Percentiles rank a stretch among this genome's conserved stretches.
These are phyloP conservation scores for Sorex fumeus DNA, from an alignment of 2,113 vertebrate species.

Conservation along the genomic window DNA sequence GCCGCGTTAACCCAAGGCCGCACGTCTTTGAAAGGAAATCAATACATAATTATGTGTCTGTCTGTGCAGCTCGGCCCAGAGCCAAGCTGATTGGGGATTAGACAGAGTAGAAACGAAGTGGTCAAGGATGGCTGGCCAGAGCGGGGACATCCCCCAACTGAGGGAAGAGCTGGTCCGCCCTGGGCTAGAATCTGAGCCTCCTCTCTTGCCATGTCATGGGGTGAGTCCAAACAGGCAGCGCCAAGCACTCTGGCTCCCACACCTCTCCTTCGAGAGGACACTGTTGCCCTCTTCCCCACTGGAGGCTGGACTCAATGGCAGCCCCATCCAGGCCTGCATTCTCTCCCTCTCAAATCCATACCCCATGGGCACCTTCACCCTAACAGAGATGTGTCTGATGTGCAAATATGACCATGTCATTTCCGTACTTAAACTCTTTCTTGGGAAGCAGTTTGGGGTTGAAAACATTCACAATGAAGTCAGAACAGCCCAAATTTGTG, in stretches of 20 bases:
- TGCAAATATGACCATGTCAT: background rate
- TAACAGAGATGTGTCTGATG: background rate
- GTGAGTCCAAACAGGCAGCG: background rate
- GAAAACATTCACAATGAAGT: background rate
- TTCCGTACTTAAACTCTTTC: background rate
- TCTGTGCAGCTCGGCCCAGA: slow-evolving; percentile 13
- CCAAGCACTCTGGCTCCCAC: fast-evolving
- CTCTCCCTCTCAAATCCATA: background rate
- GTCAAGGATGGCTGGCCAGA: background rate
- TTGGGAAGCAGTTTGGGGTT: background rate
- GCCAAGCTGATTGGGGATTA: slow-evolving; percentile 53
- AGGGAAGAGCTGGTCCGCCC: background rate
- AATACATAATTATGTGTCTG: slow-evolving; percentile 84
- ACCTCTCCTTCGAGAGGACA: background rate
- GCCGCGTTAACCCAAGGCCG: slow-evolving; percentile 19
- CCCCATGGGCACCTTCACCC: background rate
- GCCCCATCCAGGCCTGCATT: background rate
- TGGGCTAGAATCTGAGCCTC: no score
- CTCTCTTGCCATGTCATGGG: background rate
- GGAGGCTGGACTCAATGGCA: background rate
- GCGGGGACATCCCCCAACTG: fast-evolving
- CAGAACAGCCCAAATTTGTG: background rate
- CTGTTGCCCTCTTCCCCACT: background rate
- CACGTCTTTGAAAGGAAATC: slow-evolving; percentile 84
- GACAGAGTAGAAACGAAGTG: background rate